Evolutionary conservation across 1,140 invertebrate genomes (phyloP), one percentile per base, ranked within the genome.

Genomic region (Eciton burchellii): DNA sequence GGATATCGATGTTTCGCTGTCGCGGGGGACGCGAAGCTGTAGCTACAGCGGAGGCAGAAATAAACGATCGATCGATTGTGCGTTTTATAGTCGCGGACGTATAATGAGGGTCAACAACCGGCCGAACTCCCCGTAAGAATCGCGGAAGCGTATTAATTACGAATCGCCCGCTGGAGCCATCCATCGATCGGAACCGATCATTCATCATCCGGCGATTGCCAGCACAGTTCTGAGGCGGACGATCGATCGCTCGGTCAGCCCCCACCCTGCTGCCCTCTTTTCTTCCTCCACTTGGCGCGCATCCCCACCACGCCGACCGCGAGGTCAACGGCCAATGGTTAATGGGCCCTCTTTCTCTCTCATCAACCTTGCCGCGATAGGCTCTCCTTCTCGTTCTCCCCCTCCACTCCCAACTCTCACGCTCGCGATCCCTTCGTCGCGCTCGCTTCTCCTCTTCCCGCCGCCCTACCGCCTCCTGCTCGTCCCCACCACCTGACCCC

Each of bases 291-390:
- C 16, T 52, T 66, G 24, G 81, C n/a, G 26, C n/a, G 29, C 45
- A 19, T 56, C 57, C 16, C n/a, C 47, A 26, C 62, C 49, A 19
- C 45, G n/a, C 29, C 54, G 26, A 47, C 19, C 74, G 57, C 41
- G 82, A 81, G 86, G 88, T 90, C 86, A 89, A 90, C 84, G 89
- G 82, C 86, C 84, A 87, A 82, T 57, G 71, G 41, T 83, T 84
- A 82, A 84, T 66, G 45, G 56, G 62, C 24, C 24, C 59, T 82
- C 81, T 68, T 86, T 56, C 60, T 83, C 81, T 54, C 26, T 76
- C 84, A 66, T 43, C 19, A 29, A 83, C 65, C 63, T 41, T 19
- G 52, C 35, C 62, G 16, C 16, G 52, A 49, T 54, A 52, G 3
- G 8, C 19, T 26, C 63, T 54, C 60, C 41, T 26, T 21, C 16